Conservation (phyloP, 2,888 invertebrate genomes). For the Zelleria hepariella region DNA sequence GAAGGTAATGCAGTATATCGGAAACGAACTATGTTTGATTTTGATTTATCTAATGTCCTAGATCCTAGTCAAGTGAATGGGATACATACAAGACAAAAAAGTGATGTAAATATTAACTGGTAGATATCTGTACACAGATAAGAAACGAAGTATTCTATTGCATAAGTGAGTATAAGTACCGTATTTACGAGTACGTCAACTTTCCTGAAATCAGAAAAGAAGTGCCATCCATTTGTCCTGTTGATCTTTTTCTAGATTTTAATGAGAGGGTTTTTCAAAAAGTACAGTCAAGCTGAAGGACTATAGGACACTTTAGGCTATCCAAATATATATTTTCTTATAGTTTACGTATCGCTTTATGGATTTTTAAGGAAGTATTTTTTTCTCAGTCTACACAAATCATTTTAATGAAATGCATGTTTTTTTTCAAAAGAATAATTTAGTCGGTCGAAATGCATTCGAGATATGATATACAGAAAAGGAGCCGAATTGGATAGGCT, state of each 20-base stretch:
- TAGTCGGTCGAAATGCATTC: too few relatives aligned
- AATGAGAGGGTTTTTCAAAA: too few relatives aligned
- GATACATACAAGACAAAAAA: slow-evolving; percentile 27
- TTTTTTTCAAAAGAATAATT: too few relatives aligned
- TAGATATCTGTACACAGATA: slow-evolving; percentile 28
- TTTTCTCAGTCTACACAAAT: too few relatives aligned
- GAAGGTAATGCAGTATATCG: neutral
- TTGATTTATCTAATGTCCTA: neutral
- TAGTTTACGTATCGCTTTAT: too few relatives aligned
- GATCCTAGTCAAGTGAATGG: slow-evolving; percentile 1
- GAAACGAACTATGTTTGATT: neutral
- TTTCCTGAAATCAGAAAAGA: slow-evolving; percentile 36
- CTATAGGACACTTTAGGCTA: too few relatives aligned
- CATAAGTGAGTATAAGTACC: neutral
- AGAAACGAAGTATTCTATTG: neutral
- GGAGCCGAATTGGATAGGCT: too few relatives aligned
- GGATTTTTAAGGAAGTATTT: too few relatives aligned
- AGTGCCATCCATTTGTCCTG: slow-evolving; percentile 58
- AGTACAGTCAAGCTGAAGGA: too few relatives aligned
- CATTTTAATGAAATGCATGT: too few relatives aligned
- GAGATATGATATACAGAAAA: too few relatives aligned
- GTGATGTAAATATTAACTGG: slow-evolving; percentile 43
- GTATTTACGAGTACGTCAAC: slow-evolving; percentile 17
- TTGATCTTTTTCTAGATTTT: slow-evolving; percentile 47
- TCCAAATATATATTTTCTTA: too few relatives aligned